Percentiles rank a stretch among this genome's conserved stretches.
These are phyloP conservation scores for Agonopterix subpropinquella DNA, from an alignment of 2,888 invertebrate species.

Conservation along the genomic window DNA sequence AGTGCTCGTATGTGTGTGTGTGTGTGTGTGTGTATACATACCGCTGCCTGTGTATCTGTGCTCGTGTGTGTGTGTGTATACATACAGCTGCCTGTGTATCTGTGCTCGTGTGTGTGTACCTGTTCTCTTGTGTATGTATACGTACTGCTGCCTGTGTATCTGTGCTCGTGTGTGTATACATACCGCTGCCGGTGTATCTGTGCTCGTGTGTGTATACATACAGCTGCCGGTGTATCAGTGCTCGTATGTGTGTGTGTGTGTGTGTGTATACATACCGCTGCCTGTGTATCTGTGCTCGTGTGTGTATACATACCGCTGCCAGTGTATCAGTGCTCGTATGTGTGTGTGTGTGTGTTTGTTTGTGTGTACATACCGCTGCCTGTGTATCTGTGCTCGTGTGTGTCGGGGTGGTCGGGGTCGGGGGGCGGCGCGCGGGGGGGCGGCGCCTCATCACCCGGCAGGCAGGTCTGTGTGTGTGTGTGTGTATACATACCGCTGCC, in stretches of 20 bases:
- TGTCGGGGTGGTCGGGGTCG: slow-evolving; percentile 42
- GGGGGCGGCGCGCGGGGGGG: slow-evolving; percentile 44
- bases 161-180: slow-evolving; percentile 17
- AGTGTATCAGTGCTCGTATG: slow-evolving; percentile 17
- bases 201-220: slow-evolving; percentile 18
- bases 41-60: slow-evolving; percentile 16
- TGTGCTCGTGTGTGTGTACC: slow-evolving; percentile 18
- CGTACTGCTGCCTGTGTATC: no score
- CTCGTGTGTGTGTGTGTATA: slow-evolving; percentile 17
- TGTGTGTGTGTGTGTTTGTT: slow-evolving; percentile 18
- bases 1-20: no score
- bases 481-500: no score
- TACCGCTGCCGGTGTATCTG: no score
- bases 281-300: slow-evolving; percentile 17
- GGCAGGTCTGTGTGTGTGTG: slow-evolving; percentile 80
- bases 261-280: no score
- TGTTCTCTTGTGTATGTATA: slow-evolving; percentile 14
- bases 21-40: no score
- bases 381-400: slow-evolving; percentile 17
- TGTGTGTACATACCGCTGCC: no score
- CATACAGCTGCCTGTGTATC: no score
- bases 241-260: slow-evolving; percentile 19
- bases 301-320: no score
- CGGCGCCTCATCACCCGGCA: slow-evolving; percentile 77
- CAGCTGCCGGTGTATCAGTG: slow-evolving; percentile 17